Evolutionary conservation across 2,888 invertebrate genomes (phyloP), one percentile per base, ranked within the genome.

Genomic region (Acleris holmiana): DNA sequence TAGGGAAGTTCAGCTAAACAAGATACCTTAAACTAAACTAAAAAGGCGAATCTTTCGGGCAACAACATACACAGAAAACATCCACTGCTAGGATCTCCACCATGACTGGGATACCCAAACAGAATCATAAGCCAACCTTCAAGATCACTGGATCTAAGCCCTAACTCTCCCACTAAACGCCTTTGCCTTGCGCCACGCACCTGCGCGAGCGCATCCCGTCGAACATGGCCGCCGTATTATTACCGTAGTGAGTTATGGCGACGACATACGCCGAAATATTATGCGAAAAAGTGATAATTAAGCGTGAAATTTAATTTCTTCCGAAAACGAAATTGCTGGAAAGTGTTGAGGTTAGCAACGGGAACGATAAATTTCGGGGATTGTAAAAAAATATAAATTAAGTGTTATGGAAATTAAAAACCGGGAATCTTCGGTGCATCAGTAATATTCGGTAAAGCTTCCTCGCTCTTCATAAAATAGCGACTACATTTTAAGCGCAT

Each of bases 191-290:
- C 21, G 66, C 80, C 82, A 64, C 41, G 71, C 73, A 76, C 59
- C 57, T 53, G 48, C 79, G 77, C 76, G 66, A 66, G 86, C 85
- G 86, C 89, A 89, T 89, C 89, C 82, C 83, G 83, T 70, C 73
- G 69, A 69, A 79, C 72, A 73, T 71, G 71, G 74, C 83, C 85
- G 84, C 80, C 80, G 74, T 89, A 83, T 89, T 88, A 90, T 90
- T 91, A 91, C 78, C 70, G 75, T 71, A 63, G 85, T 90, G 89
- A 91, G 83, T 89, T 89, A 90, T 87, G 84, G 86, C 85, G 86
- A 82, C 83, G 89, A 89, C 88, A 85, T 86, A 82, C 82, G 57
- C 74, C 71, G 72, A 67, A 68, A 82, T 77, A 82, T 44, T 78
- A 82, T 79, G 73, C 76, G 78, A 83, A 81, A 82, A 84, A 85